These are phyloP conservation scores for Chymomyza procnemis DNA, from an alignment of 2,888 invertebrate genomes.

Conservation along the genomic window DNA sequence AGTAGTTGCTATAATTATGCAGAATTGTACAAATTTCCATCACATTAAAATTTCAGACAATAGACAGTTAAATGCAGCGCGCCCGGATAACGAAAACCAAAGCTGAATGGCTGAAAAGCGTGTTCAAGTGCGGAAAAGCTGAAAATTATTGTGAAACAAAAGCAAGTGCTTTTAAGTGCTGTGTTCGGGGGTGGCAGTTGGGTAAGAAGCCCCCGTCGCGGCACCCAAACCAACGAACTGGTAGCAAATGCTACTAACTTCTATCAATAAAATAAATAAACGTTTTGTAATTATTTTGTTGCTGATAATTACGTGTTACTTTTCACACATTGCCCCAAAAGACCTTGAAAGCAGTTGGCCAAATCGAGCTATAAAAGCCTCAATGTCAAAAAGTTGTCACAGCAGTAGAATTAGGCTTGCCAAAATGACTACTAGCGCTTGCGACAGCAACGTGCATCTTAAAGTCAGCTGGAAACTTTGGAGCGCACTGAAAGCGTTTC, in stretches of 20 bases:
- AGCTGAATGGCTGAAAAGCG: constrained; percentile 43
- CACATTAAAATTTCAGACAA: constrained; percentile 65
- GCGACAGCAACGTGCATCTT: constrained; percentile 27
- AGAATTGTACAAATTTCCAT: constrained; percentile 60
- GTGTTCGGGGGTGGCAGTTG: not conserved
- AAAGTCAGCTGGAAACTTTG: constrained; percentile 26
- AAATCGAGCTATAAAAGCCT: not conserved
- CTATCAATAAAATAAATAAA: not conserved
- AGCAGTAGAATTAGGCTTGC: not conserved
- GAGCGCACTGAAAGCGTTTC: constrained; percentile 35
- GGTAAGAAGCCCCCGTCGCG: too few species aligned
- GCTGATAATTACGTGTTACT: not conserved
- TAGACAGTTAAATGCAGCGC: constrained; percentile 55
- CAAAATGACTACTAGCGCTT: constrained; percentile 5
- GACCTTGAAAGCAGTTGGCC: not conserved
- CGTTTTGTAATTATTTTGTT: not conserved
- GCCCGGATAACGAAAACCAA: constrained; percentile 37
- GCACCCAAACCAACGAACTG: too few species aligned
- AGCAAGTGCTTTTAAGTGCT: constrained; percentile 63
- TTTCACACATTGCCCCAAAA: not conserved
- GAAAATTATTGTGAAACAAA: constrained; percentile 63
- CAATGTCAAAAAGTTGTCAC: constrained; percentile 7
- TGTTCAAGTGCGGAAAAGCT: constrained; percentile 70
- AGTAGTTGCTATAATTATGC: constrained; percentile 56
- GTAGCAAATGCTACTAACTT: too few species aligned